A percentile compares a stretch with the other conserved stretches of the same genome.
phyloP scores from a whole-genome alignment of 2,113 vertebrate species.

The Himantopus leucocephalus region DNA sequence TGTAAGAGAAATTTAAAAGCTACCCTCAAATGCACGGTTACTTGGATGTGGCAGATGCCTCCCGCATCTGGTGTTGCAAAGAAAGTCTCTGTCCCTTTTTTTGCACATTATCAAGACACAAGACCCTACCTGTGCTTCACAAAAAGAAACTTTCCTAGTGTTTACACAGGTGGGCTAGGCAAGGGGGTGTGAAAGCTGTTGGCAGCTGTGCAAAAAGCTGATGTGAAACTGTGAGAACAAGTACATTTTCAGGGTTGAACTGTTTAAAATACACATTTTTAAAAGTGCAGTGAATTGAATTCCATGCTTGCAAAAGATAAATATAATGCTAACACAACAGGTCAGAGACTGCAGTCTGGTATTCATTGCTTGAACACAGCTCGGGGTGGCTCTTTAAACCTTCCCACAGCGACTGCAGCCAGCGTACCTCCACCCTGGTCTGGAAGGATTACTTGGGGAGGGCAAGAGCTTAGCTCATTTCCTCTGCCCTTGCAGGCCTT shows the following conservation, averaged over 20 bases:
- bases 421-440: neutral
- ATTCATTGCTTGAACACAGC: neutral
- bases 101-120: neutral
- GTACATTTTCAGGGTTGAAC: conserved; percentile 35
- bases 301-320: neutral
- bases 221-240: conserved; percentile 19
- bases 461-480: neutral
- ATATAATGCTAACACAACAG: neutral
- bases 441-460: neutral
- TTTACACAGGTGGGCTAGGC: conserved; percentile 53
- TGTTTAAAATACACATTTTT: conserved; percentile 42
- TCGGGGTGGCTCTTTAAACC: neutral
- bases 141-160: conserved; percentile 18
- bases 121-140: conserved; percentile 33
- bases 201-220: conserved; percentile 32
- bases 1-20: conserved; percentile 28
- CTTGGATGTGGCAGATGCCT: neutral
- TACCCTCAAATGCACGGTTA: neutral
- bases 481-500: neutral
- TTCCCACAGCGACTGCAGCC: neutral
- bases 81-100: neutral
- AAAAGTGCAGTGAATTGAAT: conserved; percentile 21
- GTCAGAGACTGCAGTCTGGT: neutral
- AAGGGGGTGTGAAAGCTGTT: conserved; percentile 4
- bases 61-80: neutral